Conservation (phyloP, 2,113 vertebrate genomes). For the Centropristis striata region DNA sequence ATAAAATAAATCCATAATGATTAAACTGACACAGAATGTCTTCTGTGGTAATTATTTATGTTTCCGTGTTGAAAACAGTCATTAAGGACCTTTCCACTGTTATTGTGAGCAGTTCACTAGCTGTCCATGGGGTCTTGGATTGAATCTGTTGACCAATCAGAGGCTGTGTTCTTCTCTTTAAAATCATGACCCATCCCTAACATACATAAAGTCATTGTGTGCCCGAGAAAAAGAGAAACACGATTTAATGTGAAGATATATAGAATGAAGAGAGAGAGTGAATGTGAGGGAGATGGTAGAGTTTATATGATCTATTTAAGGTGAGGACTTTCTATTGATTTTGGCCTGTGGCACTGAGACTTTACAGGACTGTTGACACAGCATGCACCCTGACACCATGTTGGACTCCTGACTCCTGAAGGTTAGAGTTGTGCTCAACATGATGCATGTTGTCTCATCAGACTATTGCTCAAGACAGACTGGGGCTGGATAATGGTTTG, state of each 20-base stretch:
- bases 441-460: slow-evolving; percentile 6
- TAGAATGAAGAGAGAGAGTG: slow-evolving; percentile 6
- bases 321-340: slow-evolving; percentile 62
- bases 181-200: too few relatives aligned
- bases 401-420: slow-evolving; percentile 17
- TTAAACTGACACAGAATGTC: too few relatives aligned
- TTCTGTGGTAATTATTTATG: too few relatives aligned
- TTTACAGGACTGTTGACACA: slow-evolving; percentile 50
- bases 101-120: too few relatives aligned
- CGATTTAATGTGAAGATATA: neutral
- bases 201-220: slow-evolving; percentile 5
- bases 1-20: too few relatives aligned
- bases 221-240: neutral
- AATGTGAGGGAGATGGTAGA: slow-evolving; percentile 14
- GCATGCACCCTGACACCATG: slow-evolving; percentile 26
- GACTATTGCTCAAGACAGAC: slow-evolving; percentile 10
- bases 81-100: too few relatives aligned
- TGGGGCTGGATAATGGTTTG: neutral
- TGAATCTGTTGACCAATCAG: too few relatives aligned
- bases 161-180: too few relatives aligned
- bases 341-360: slow-evolving; percentile 26
- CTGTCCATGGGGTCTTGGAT: too few relatives aligned
- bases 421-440: slow-evolving; percentile 13
- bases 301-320: slow-evolving; percentile 42
- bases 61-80: too few relatives aligned